Evolutionary conservation across 1,140 invertebrate species (phyloP).

Genomic region (Drosophila leontia): DNA sequence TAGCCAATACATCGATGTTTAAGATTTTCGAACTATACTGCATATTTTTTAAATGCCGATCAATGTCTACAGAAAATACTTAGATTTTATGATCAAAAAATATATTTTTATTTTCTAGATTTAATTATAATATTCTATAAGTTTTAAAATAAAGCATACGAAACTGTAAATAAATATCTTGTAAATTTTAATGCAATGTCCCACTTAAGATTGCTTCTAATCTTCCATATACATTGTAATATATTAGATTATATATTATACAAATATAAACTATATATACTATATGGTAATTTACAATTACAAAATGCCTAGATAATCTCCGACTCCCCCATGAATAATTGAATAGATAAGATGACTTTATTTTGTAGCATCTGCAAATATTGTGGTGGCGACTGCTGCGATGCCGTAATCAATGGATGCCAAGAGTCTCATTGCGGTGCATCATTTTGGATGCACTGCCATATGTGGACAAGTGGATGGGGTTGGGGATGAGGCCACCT

Average conservation of each 20-base stretch:
- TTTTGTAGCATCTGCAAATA: conserved; percentile 1
- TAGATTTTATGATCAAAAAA: no score
- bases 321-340: conserved; percentile 6
- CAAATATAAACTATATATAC: background rate
- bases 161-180: background rate
- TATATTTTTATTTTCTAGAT: no score
- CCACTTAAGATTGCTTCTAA: background rate
- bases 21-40: no score
- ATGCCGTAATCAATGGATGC: conserved; percentile 27
- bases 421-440: conserved; percentile 9
- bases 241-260: no score
- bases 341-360: background rate
- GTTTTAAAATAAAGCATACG: background rate
- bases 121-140: background rate
- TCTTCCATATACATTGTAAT: background rate
- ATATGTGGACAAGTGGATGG: conserved; percentile 17
- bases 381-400: conserved; percentile 3
- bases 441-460: conserved; percentile 26
- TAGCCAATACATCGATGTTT: no score
- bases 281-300: background rate
- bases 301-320: background rate
- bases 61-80: no score
- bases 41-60: no score
- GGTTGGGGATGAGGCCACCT: conserved; percentile 24
- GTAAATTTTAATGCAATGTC: background rate